These are phyloP conservation scores for Manis pentadactyla DNA, from an alignment of 2,797 vertebrate genomes.

Conservation along the genomic window DNA sequence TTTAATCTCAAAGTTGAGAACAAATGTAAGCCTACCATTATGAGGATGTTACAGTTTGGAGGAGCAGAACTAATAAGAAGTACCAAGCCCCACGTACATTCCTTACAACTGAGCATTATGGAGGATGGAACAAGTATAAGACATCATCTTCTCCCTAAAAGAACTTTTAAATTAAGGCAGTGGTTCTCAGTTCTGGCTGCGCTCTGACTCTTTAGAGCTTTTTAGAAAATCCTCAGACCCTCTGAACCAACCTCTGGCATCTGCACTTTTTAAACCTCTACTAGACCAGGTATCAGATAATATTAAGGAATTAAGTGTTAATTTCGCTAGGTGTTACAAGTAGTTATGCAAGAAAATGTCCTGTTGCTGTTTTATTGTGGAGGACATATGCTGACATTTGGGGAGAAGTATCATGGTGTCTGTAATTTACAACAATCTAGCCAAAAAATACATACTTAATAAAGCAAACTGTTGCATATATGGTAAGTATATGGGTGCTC, in stretches of 20 bases:
- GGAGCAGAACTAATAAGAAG: not conserved
- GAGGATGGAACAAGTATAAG: not conserved
- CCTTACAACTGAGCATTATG: not conserved
- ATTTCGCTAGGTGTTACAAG: constrained; percentile 16
- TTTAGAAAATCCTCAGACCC: not conserved
- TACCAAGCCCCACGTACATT: not conserved
- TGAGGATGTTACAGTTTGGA: not conserved
- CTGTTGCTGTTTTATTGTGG: not conserved
- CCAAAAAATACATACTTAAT: constrained; percentile 37
- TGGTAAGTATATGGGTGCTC: not conserved
- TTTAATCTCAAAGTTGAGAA: constrained; percentile 17
- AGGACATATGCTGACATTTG: not conserved
- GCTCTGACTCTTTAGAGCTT: not conserved
- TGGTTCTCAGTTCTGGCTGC: not conserved
- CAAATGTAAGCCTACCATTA: not conserved
- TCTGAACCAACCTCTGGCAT: not conserved
- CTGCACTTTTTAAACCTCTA: constrained; percentile 3
- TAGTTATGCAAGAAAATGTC: not conserved
- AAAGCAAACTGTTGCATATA: not conserved
- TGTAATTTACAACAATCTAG: constrained; percentile 12
- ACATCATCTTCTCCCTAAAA: not conserved
- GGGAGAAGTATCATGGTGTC: not conserved
- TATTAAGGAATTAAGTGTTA: not conserved
- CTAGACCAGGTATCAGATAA: not conserved
- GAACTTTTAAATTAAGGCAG: not conserved